These are phyloP conservation scores for Ormyrus thymus DNA, from an alignment of 2,888 invertebrate genomes.

Conservation along the genomic window DNA sequence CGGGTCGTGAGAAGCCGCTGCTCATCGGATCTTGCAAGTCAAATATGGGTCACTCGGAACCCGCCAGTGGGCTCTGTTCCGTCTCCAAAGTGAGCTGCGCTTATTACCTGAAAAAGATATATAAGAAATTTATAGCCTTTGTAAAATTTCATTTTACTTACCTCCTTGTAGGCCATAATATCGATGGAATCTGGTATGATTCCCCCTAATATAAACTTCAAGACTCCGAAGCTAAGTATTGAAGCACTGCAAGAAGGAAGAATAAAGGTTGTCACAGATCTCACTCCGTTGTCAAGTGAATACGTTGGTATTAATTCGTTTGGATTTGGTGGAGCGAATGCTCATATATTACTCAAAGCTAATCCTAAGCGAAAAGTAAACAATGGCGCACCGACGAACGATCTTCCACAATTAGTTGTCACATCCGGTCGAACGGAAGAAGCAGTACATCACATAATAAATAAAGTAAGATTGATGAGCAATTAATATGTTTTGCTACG, in stretches of 20 bases:
- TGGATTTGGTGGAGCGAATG: slow-evolving; percentile 93
- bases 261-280: slow-evolving; percentile 83
- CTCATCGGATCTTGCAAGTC: slow-evolving; percentile 79
- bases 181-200: slow-evolving; percentile 87
- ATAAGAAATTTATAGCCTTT: no score
- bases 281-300: slow-evolving; percentile 82
- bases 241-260: slow-evolving; percentile 79
- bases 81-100: no score
- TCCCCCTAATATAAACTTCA: slow-evolving; percentile 90
- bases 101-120: no score
- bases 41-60: no score
- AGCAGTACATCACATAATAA: slow-evolving; percentile 80
- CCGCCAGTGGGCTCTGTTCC: no score
- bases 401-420: slow-evolving; percentile 83
- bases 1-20: slow-evolving; percentile 82
- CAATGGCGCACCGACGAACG: slow-evolving; percentile 77
- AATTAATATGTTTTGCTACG: no score
- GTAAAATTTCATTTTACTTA: not conserved
- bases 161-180: slow-evolving; percentile 78
- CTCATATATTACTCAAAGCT: slow-evolving; percentile 82
- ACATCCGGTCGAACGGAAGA: slow-evolving; percentile 88
- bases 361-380: slow-evolving; percentile 79
- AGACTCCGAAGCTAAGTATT: slow-evolving; percentile 79
- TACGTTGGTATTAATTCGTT: slow-evolving; percentile 91
- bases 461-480: slow-evolving; percentile 75